These are phyloP conservation scores for Oophaga sylvatica DNA, from an alignment of 2,797 vertebrate species.

Conservation along the genomic window DNA sequence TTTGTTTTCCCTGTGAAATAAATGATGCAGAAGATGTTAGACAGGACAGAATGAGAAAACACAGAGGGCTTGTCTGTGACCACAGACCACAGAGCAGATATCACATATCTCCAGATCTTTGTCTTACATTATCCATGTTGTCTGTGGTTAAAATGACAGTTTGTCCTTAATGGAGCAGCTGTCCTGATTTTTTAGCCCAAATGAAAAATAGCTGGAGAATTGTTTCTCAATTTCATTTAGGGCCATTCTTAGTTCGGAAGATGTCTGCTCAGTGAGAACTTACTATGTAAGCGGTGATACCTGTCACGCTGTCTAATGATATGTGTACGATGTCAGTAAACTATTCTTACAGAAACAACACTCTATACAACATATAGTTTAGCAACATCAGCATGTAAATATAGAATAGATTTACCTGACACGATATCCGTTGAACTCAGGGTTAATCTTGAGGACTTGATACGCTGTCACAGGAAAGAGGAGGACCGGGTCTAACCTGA, in stretches of 20 bases:
- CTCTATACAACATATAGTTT: too few relatives aligned
- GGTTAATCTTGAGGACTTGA: too few relatives aligned
- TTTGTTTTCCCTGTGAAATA: constrained; percentile 38
- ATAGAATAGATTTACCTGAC: too few relatives aligned
- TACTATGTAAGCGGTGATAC: too few relatives aligned
- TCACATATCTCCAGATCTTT: constrained; percentile 39
- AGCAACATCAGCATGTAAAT: too few relatives aligned
- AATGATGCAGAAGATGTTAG: constrained; percentile 43
- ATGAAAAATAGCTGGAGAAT: neutral
- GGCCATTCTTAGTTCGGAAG: neutral
- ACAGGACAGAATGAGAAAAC: neutral
- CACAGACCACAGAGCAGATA: constrained; percentile 40
- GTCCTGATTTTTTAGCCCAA: neutral
- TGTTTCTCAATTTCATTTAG: neutral
- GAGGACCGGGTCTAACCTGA: too few relatives aligned
- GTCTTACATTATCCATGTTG: constrained; percentile 2
- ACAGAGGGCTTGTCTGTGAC: constrained; percentile 38
- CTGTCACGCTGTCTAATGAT: too few relatives aligned
- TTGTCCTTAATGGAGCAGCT: constrained; percentile 43
- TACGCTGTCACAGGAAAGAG: too few relatives aligned
- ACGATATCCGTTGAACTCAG: too few relatives aligned
- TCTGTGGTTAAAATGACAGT: constrained; percentile 53
- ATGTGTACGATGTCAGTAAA: too few relatives aligned
- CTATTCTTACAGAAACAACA: too few relatives aligned
- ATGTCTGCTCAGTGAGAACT: neutral